A percentile compares a stretch with the other conserved stretches of the same genome.
Conservation (phyloP, 2,888 invertebrate species). For the Dryobota labecula region DNA sequence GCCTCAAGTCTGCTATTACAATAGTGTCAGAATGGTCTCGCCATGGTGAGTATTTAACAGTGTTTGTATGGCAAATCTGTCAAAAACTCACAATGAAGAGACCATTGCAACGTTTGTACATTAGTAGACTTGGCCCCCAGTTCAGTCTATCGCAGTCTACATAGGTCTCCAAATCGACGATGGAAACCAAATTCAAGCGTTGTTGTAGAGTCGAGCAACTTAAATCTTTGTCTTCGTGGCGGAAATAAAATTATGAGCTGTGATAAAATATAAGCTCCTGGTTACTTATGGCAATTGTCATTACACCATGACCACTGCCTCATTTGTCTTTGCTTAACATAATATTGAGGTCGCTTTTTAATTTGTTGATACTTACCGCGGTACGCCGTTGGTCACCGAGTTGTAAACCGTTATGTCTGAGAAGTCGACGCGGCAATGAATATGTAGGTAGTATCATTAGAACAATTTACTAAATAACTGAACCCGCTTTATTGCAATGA, state of each 20-base stretch:
- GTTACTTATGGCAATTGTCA: slow-evolving; percentile 15
- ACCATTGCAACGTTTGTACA: too few species aligned
- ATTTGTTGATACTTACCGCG: slow-evolving; percentile 52
- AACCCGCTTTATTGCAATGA: slow-evolving; percentile 55
- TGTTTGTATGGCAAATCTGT: too few species aligned
- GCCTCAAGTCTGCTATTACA: too few species aligned
- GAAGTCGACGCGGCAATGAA: slow-evolving; percentile 69
- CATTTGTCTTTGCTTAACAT: slow-evolving; percentile 30
- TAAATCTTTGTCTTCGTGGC: background rate
- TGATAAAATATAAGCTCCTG: slow-evolving; percentile 11
- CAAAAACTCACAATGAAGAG: too few species aligned
- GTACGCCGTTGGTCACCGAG: slow-evolving; percentile 61
- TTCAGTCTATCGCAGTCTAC: background rate
- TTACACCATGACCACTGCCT: slow-evolving; percentile 11
- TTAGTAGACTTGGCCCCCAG: too few species aligned
- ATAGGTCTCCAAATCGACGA: background rate
- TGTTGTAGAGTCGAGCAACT: background rate
- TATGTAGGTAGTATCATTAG: slow-evolving; percentile 74
- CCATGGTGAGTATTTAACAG: too few species aligned
- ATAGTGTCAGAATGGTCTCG: too few species aligned
- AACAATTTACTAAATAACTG: slow-evolving; percentile 71
- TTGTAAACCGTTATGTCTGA: slow-evolving; percentile 70
- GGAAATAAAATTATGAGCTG: background rate
- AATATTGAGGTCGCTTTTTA: slow-evolving; percentile 45
- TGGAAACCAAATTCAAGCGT: background rate